These are phyloP conservation scores for Pseudorhombus dupliciocellatus DNA, from an alignment of 2,113 vertebrate species.

Conservation along the genomic window DNA sequence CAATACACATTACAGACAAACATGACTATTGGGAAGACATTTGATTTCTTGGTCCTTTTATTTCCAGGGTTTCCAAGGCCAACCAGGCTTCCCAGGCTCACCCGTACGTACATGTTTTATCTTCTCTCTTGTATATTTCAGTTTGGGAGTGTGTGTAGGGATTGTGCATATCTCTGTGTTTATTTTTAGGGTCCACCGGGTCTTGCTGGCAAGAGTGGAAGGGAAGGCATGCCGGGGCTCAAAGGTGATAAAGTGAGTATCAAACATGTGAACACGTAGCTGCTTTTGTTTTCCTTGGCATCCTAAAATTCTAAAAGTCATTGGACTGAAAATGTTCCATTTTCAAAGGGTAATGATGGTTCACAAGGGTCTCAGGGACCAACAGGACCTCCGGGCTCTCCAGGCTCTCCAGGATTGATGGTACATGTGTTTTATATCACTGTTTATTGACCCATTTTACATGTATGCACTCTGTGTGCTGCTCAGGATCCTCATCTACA, in stretches of 20 bases:
- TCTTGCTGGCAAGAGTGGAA: slow-evolving; percentile 87
- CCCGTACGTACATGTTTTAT: slow-evolving; percentile 81
- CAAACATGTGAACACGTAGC: background rate
- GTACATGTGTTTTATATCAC: slow-evolving; percentile 35
- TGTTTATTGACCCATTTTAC: background rate
- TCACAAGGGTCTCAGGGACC: slow-evolving; percentile 83
- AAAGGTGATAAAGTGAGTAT: slow-evolving; percentile 87
- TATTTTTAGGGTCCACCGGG: slow-evolving; percentile 87
- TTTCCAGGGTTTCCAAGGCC: slow-evolving; percentile 91
- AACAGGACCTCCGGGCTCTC: slow-evolving; percentile 81
- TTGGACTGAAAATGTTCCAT: slow-evolving; percentile 7
- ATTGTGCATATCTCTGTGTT: background rate
- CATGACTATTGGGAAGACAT: background rate
- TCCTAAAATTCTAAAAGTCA: background rate
- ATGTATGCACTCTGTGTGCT: background rate
- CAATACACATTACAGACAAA: background rate
- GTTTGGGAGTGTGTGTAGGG: background rate
- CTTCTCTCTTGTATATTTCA: background rate
- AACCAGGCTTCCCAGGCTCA: slow-evolving; percentile 90
- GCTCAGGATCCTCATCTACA: background rate
- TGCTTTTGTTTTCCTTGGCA: background rate
- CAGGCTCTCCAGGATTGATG: slow-evolving; percentile 86
- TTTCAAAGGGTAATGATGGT: slow-evolving; percentile 88
- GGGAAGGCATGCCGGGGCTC: slow-evolving; percentile 83
- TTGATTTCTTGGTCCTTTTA: slow-evolving; percentile 1